phyloP scores from a whole-genome alignment of 2,888 invertebrate species.

The Allacma fusca region DNA sequence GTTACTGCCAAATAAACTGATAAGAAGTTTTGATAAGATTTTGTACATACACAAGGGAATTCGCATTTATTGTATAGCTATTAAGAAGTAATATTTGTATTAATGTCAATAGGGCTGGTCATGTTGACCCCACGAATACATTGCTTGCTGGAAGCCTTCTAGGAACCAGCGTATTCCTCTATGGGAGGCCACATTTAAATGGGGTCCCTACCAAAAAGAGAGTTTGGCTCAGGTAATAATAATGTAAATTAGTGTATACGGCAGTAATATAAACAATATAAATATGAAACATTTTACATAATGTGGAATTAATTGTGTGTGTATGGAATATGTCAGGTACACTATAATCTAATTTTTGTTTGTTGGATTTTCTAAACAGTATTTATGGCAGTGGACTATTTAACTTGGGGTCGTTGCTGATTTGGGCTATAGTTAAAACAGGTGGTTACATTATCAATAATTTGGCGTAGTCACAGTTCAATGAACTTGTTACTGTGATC shows the following conservation, averaged over 20 bases:
- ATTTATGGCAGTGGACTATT: conserved; percentile 55
- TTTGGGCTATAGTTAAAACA: conserved; percentile 58
- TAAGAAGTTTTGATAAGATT: no score
- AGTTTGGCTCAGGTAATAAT: conserved; percentile 51
- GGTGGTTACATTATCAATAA: no score
- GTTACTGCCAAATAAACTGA: no score
- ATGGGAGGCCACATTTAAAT: conserved; percentile 54
- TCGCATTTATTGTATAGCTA: no score
- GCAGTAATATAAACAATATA: not conserved
- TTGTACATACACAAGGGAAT: no score
- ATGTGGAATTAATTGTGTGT: not conserved
- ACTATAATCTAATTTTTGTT: not conserved
- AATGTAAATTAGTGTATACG: no score
- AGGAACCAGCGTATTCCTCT: conserved; percentile 50
- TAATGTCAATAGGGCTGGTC: conserved; percentile 25
- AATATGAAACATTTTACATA: not conserved
- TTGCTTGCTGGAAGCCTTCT: conserved; percentile 53
- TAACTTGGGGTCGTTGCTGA: conserved; percentile 55
- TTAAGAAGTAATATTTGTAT: no score
- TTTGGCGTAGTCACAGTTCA: not conserved
- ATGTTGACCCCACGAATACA: conserved; percentile 53
- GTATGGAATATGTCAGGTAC: no score
- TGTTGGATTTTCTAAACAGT: conserved; percentile 41
- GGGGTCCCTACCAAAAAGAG: conserved; percentile 45
- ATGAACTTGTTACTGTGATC: no score